Percentiles rank a stretch among this genome's conserved stretches.
phyloP scores from a whole-genome alignment of 1,140 invertebrate genomes.

The Magallana angulata region DNA sequence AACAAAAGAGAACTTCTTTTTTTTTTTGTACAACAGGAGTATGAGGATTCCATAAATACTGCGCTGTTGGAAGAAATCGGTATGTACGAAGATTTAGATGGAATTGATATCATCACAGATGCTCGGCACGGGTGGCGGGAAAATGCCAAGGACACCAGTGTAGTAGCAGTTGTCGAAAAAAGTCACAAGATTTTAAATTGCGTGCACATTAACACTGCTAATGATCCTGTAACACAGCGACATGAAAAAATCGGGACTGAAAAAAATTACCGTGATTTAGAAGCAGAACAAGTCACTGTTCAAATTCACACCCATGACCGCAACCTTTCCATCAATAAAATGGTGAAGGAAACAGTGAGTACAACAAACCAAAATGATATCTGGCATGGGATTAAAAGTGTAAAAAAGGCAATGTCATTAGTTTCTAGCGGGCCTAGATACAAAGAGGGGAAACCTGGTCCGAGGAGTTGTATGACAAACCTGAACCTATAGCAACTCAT shows the following conservation, averaged over 20 bases:
- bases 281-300: conserved; percentile 4
- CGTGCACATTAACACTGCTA: conserved; percentile 11
- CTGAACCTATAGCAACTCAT: conserved; percentile 42
- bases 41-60: too few relatives aligned
- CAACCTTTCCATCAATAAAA: conserved; percentile 45
- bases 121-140: conserved; percentile 38
- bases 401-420: neutral
- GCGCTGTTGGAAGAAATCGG: too few relatives aligned
- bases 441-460: conserved; percentile 7
- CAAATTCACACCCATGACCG: conserved; percentile 32
- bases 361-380: conserved; percentile 43
- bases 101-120: neutral
- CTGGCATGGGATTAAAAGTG: conserved; percentile 41
- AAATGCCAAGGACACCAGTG: conserved; percentile 38
- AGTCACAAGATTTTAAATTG: conserved; percentile 35
- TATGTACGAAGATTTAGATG: too few relatives aligned
- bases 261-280: neutral
- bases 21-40: too few relatives aligned
- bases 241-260: conserved; percentile 46
- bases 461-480: neutral
- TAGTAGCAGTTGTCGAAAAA: conserved; percentile 34
- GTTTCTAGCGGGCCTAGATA: conserved; percentile 1
- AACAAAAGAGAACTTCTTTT: too few relatives aligned
- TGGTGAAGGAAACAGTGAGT: neutral
- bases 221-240: conserved; percentile 43